Percentiles rank a stretch among this genome's conserved stretches.
These are phyloP conservation scores for Bombus difficillimus DNA, from an alignment of 1,140 invertebrate genomes.

Conservation along the genomic window DNA sequence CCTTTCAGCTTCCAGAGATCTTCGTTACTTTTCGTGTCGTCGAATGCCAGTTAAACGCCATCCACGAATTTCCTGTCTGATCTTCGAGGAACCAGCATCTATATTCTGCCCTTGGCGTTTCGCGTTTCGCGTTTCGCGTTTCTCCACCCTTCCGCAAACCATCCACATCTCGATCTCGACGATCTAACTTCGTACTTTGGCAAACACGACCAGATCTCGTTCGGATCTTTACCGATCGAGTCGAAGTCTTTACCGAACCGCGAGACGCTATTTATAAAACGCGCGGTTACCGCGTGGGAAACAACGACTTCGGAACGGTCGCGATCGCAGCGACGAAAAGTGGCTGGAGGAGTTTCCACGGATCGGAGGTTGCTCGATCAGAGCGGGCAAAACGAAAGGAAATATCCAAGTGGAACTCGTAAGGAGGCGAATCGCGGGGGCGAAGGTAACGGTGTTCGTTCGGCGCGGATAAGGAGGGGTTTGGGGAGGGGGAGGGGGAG, in stretches of 20 bases:
- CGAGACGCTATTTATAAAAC: constrained; percentile 12
- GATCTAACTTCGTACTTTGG: too few relatives aligned
- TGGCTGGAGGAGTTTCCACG: not conserved
- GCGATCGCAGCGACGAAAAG: not conserved
- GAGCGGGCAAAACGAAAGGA: constrained; percentile 28
- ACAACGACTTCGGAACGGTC: not conserved
- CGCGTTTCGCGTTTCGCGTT: not conserved
- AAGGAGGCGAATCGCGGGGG: constrained; percentile 45
- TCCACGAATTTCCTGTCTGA: constrained; percentile 32
- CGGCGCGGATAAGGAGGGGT: too few relatives aligned
- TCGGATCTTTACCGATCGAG: not conserved
- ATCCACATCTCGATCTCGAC: not conserved
- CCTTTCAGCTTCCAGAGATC: constrained; percentile 41
- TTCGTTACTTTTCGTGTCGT: constrained; percentile 50
- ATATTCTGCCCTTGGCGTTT: not conserved
- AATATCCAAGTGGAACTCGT: constrained; percentile 60
- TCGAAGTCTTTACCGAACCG: not conserved
- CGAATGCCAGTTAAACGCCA: constrained; percentile 25
- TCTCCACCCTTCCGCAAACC: not conserved
- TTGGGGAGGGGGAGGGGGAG: constrained; percentile 25
- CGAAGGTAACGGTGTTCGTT: not conserved
- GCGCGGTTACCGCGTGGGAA: not conserved
- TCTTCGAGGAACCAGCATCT: constrained; percentile 32
- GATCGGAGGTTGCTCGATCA: not conserved
- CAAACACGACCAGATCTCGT: not conserved